Evolutionary conservation across 2,888 invertebrate species (phyloP), one percentile per base, ranked within the genome.

Genomic region (Cabera pusaria): DNA sequence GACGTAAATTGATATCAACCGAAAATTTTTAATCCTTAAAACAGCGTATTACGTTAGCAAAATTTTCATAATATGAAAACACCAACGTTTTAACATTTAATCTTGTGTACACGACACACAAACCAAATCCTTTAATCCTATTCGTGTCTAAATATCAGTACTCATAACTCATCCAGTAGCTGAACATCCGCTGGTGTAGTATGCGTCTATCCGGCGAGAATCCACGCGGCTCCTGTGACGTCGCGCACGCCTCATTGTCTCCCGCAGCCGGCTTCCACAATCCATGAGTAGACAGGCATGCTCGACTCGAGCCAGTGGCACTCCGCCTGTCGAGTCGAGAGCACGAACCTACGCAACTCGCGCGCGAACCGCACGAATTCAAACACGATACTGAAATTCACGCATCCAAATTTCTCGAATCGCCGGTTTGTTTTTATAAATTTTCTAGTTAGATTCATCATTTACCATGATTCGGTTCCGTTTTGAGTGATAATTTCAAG

Each of bases 271-370:
- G 36, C 52, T 44, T 51, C 56, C 56, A 26, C 38, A 25, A 39
- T 40, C 49, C 39, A 24, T 36, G 44, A 38, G n/a, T n/a, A 33
- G 14, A 27, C 39, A 18, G 22, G 34, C 32, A 33, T 27, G 51
- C 51, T 45, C 44, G 45, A 48, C 43, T 42, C 40, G 47, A 29
- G 28, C 45, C 44, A 86, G 86, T 86, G 77, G 81, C 85, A 66
- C 63, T 55, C 64, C 60, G 83, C 74, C 78, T 71, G 72, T 67
- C 77, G 65, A 54, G 34, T 6, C 21, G 61, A 60, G 35, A 67
- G 68, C 56, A 68, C 70, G 81, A 54, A 39, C 49, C 49, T 53
- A 55, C 69, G 59, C 50, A 37, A 36, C 46, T 35, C 58, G 49
- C 52, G 39, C 59, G 56, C 56, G 44, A 49, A 44, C 49, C 41